Percentiles rank a stretch among this genome's conserved stretches.
phyloP scores from a whole-genome alignment of 2,888 invertebrate genomes.

The Drosophila stalkeri region DNA sequence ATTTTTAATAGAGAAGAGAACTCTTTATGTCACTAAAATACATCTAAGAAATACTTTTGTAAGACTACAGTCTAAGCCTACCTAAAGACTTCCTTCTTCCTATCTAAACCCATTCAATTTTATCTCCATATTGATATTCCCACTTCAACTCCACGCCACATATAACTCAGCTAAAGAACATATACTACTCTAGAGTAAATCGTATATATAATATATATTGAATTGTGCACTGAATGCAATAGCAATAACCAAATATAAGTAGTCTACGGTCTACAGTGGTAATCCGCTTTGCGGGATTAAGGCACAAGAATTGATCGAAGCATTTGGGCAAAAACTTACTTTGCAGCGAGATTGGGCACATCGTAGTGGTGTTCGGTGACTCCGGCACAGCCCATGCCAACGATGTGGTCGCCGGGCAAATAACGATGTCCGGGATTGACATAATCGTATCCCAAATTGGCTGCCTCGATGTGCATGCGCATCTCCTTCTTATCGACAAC shows the following conservation, averaged over 20 bases:
- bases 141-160: neutral
- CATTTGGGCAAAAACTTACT: slow-evolving; percentile 83
- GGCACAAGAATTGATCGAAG: slow-evolving; percentile 9
- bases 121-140: neutral
- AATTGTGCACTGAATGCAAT: neutral
- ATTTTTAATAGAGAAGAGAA: too few species aligned
- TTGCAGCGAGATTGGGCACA: slow-evolving; percentile 92
- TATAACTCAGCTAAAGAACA: neutral
- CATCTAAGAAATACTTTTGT: too few species aligned
- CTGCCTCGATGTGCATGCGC: slow-evolving; percentile 86
- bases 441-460: slow-evolving; percentile 93
- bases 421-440: slow-evolving; percentile 87
- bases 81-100: neutral
- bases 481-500: slow-evolving; percentile 91
- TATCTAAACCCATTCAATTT: neutral
- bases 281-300: slow-evolving; percentile 36
- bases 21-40: too few species aligned
- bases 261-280: slow-evolving; percentile 2
- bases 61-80: too few species aligned
- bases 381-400: slow-evolving; percentile 79
- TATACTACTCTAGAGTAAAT: neutral
- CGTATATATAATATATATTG: neutral
- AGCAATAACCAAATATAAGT: slow-evolving; percentile 9
- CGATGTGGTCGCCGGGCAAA: slow-evolving; percentile 76
- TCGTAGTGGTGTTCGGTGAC: slow-evolving; percentile 93